Evolutionary conservation across 2,888 invertebrate species (phyloP), one percentile per base, ranked within the genome.

Genomic region (Dorcus hopei): DNA sequence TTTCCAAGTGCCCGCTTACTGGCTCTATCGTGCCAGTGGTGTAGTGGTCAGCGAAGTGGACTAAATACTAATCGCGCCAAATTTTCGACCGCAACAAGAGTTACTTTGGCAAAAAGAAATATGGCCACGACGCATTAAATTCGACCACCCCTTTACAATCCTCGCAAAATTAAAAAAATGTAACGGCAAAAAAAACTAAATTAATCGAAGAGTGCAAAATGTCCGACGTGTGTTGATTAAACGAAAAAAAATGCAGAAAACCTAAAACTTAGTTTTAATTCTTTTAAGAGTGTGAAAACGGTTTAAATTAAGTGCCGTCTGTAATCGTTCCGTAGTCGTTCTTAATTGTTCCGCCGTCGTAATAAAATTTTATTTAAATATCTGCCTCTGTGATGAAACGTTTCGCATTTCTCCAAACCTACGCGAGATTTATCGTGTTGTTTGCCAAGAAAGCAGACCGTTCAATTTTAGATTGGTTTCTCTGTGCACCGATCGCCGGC

Each of bases 11-110:
- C 70, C 69, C 67, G 72, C 61, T 71, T 70, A 59, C 52, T 65
- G 68, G 70, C 68, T 71, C 69, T 71, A 69, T 73, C 70, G 73
- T 63, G 62, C 72, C 76, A 76, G 75, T 76, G 73, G 71, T 72
- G 73, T 58, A 75, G 74, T 73, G 74, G 73, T 68, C 70, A 72
- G 68, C 70, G 65, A 70, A 71, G 71, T 71, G 70, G 70, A 71
- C 70, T 66, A 59, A 58, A 49, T 52, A 49, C 57, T 56, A 59
- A 58, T 50, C 57, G 59, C 59, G 64, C 63, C 57, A 62, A 63
- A 51, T 65, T 64, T 52, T 49, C 43, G 58, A 57, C 26, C 26
- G 26, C 26, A 33, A 33, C 26, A 33, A 7, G 26, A 33, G 26
- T 33, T 33, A 33, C 26, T 33, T 33, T 33, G 26, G 26, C 26